These are phyloP conservation scores for Gnathonemus echidnorhynchus DNA, from an alignment of 2,113 vertebrate genomes.

Conservation along the genomic window DNA sequence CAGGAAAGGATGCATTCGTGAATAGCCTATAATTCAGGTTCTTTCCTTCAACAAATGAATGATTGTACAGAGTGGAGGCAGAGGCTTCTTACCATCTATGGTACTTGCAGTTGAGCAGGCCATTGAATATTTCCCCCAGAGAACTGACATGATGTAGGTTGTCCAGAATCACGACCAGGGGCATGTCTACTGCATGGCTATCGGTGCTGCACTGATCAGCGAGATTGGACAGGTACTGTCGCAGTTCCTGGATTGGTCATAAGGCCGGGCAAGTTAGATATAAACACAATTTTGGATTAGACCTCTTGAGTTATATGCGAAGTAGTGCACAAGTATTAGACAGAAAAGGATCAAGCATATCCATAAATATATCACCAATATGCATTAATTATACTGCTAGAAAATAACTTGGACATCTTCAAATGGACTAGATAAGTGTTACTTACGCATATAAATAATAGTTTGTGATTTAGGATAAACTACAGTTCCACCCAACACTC, in stretches of 20 bases:
- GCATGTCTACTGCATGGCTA: constrained; percentile 68
- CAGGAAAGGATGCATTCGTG: neutral
- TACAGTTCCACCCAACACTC: neutral
- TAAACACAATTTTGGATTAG: neutral
- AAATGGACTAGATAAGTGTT: neutral
- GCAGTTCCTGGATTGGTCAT: constrained; percentile 67
- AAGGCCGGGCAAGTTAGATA: neutral
- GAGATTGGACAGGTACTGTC: constrained; percentile 86
- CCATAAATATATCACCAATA: neutral
- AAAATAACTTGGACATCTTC: neutral
- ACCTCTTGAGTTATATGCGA: neutral
- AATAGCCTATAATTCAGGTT: neutral
- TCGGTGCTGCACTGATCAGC: constrained; percentile 84
- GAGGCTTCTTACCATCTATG: constrained; percentile 73
- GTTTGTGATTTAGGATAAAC: neutral
- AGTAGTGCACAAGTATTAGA: neutral
- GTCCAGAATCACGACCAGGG: constrained; percentile 89
- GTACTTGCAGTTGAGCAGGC: constrained; percentile 89
- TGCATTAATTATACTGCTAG: neutral
- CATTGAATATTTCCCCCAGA: constrained; percentile 92
- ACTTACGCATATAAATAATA: neutral
- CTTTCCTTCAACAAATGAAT: neutral
- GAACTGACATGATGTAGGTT: constrained; percentile 93
- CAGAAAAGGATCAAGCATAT: neutral
- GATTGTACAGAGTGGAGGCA: neutral